These are phyloP conservation scores for Quadroppia sp. DNA, from an alignment of 2,888 invertebrate species.

Conservation along the genomic window DNA sequence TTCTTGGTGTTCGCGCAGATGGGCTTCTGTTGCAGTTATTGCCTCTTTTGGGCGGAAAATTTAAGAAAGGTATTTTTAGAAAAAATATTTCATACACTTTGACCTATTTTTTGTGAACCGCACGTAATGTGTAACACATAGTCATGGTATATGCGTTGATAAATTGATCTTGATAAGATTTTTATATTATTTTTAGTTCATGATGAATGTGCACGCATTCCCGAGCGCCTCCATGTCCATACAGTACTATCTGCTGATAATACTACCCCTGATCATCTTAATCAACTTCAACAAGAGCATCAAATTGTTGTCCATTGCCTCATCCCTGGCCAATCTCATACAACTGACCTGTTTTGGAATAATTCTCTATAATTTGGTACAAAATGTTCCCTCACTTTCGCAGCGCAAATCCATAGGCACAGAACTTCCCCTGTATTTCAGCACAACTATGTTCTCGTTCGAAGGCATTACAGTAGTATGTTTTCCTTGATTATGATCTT, in stretches of 20 bases:
- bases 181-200: not conserved
- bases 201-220: not conserved
- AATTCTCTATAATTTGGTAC: slow-evolving; percentile 38
- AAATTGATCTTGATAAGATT: too few species aligned
- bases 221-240: not conserved
- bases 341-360: slow-evolving; percentile 27
- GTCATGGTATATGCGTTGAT: too few species aligned
- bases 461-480: slow-evolving; percentile 41
- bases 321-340: slow-evolving; percentile 15
- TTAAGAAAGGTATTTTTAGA: too few species aligned
- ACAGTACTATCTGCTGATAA: not conserved
- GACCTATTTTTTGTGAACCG: too few species aligned
- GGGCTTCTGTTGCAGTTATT: too few species aligned
- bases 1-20: too few species aligned
- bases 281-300: slow-evolving; percentile 36
- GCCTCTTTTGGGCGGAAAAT: too few species aligned
- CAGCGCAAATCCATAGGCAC: not conserved
- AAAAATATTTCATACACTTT: too few species aligned
- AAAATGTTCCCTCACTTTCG: not conserved
- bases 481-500: too few species aligned
- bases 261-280: slow-evolving; percentile 25
- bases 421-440: slow-evolving; percentile 37
- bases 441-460: slow-evolving; percentile 38
- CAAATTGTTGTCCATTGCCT: slow-evolving; percentile 21
- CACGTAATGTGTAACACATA: too few species aligned